Base-by-base conservation (phyloP, 2,888 invertebrate species). In the Thumatha senex region DNA sequence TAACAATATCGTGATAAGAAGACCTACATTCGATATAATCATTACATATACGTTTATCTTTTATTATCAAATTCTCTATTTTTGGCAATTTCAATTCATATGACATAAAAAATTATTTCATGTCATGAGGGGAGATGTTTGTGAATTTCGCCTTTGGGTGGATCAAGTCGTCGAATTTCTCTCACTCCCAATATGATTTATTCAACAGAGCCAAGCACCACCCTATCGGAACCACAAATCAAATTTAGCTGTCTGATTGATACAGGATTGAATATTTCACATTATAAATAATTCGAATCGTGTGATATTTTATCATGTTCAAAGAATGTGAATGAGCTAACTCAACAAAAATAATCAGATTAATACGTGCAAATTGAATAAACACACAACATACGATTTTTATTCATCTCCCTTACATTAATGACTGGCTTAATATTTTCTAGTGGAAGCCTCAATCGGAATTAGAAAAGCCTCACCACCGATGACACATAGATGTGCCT, bases 131-230 rank as follows among this genome's bases (percentile, higher is more conserved):
- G 8, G 56, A 64, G 65, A 38, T 63, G 61, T 68, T 68, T 67
- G 40, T 46, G 56, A 60, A 59, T 52, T 47, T 52, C 56, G 54
- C 54, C 56, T 58, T 50, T 46, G 60, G 63, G 61, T 63, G 57
- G 61, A 48, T 44, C 43, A 38, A 67, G 57, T 67, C 60, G 60
- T 56, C 61, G 60, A 68, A 70, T 67, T 62, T 68, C 61, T 61
- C 45, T 42, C 44, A 13, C 56, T 51, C 44, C 52, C 50, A 56
- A 55, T 58, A 71, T 74, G 74, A 71, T 74, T 74, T 74, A 74
- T 74, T 74, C 74, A 74, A 64, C 65, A 60, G 58, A 58, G 61
- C 53, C 52, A 55, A 49, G 55, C 53, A 56, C 54, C 60, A 69
- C 59, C 58, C 61, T 64, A 71, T 62, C 62, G 53, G 47, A 33